Evolutionary conservation across 2,113 vertebrate genomes (phyloP).

Genomic region (Nicator chloris): DNA sequence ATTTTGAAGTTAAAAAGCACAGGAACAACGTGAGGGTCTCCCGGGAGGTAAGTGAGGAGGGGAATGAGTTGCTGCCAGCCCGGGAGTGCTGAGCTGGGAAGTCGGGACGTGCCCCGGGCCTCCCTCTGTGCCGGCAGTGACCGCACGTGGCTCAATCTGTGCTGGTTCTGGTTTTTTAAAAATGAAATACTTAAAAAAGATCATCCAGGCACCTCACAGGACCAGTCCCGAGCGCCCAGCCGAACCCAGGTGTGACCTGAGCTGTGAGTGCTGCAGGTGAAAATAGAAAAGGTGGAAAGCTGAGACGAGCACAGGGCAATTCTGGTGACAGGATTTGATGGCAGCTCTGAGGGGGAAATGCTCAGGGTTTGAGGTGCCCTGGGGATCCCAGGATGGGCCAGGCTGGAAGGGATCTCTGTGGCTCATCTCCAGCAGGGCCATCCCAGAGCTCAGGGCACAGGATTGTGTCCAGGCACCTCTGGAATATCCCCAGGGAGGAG

Average conservation of each 20-base stretch:
- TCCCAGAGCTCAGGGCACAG: neutral
- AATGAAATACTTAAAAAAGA: neutral
- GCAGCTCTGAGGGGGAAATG: neutral
- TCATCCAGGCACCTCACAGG: neutral
- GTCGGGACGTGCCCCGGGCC: fast-evolving
- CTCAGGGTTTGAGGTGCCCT: neutral
- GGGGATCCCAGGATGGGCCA: neutral
- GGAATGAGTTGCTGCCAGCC: neutral
- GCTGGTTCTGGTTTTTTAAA: neutral
- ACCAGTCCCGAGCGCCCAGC: fast-evolving
- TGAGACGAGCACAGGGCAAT: neutral
- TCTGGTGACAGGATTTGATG: neutral
- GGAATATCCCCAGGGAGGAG: neutral
- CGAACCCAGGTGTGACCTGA: neutral
- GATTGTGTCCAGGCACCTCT: neutral
- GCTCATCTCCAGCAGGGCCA: neutral
- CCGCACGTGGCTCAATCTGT: neutral
- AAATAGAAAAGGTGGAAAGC: neutral
- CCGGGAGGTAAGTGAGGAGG: neutral
- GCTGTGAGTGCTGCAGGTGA: neutral
- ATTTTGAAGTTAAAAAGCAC: neutral
- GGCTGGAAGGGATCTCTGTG: neutral
- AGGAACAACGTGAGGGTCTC: neutral
- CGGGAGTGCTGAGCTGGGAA: fast-evolving
- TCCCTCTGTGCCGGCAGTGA: neutral